Conservation (phyloP, 2,888 invertebrate genomes). For the Oligia fasciuncula region DNA sequence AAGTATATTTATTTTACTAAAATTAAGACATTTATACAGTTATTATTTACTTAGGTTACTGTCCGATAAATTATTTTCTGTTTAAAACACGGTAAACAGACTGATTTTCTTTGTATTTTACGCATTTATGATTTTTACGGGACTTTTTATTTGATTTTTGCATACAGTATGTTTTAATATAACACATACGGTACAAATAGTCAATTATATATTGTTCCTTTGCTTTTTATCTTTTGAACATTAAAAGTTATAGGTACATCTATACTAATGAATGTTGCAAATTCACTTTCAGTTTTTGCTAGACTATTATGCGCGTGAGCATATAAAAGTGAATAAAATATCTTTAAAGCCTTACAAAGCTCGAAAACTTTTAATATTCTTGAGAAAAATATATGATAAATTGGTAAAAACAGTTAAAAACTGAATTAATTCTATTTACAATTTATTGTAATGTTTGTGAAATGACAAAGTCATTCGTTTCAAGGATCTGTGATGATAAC, state of each 20-base stretch:
- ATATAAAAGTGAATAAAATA: not conserved
- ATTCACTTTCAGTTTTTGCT: too few species aligned
- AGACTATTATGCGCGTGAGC: not conserved
- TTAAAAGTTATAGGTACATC: constrained; percentile 29
- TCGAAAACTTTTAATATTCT: constrained; percentile 44
- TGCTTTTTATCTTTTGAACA: constrained; percentile 24
- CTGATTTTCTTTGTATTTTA: constrained; percentile 50
- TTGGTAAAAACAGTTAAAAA: constrained; percentile 43
- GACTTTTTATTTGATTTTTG: constrained; percentile 25
- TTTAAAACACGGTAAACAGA: constrained; percentile 50
- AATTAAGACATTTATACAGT: constrained; percentile 24
- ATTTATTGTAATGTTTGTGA: constrained; percentile 60
- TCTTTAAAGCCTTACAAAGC: not conserved
- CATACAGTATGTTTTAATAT: not conserved
- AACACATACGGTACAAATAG: not conserved
- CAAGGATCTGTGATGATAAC: constrained; percentile 84
- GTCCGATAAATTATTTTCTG: constrained; percentile 47
- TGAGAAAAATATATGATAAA: constrained; percentile 17
- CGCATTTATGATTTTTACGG: constrained; percentile 44
- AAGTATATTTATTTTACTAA: constrained; percentile 44
- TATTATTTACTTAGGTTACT: constrained; percentile 33
- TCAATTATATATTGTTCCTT: not conserved
- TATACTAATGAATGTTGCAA: not conserved
- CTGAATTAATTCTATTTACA: constrained; percentile 37
- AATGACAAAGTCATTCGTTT: constrained; percentile 71